Percentiles rank a stretch among this genome's conserved stretches.
phyloP scores from a whole-genome alignment of 2,113 vertebrate species.

The Thymallus thymallus region DNA sequence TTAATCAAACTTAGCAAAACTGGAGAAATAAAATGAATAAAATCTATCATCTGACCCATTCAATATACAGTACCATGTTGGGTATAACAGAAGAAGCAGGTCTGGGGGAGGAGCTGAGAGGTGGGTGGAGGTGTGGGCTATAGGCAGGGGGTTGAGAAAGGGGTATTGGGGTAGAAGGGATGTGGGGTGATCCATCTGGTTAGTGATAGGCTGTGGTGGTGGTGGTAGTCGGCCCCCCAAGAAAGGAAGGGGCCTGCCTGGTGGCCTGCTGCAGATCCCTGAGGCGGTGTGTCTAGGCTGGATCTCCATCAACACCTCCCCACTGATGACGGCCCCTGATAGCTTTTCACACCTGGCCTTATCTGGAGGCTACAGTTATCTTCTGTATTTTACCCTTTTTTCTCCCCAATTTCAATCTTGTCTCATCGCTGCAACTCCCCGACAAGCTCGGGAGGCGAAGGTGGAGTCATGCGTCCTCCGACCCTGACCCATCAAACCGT shows the following conservation, averaged over 20 bases:
- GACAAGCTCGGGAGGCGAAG: too few species aligned
- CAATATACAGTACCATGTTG: too few species aligned
- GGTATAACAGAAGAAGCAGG: not conserved
- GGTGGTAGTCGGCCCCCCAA: not conserved
- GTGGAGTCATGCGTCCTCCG: too few species aligned
- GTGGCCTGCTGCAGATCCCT: conserved; percentile 15
- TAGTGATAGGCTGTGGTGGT: too few species aligned
- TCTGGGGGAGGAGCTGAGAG: conserved; percentile 11
- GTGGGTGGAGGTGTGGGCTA: not conserved
- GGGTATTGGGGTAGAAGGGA: not conserved
- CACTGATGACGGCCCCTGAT: conserved; percentile 44
- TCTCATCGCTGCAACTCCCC: too few species aligned
- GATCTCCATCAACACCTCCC: conserved; percentile 70
- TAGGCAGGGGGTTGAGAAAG: not conserved
- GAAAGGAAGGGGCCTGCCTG: conserved; percentile 1
- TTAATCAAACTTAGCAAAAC: too few species aligned
- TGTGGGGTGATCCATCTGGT: too few species aligned
- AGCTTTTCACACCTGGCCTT: conserved; percentile 65
- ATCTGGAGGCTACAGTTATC: conserved; percentile 48
- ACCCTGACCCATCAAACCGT: too few species aligned
- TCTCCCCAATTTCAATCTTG: too few species aligned
- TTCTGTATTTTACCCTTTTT: too few species aligned
- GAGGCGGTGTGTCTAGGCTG: conserved; percentile 39
- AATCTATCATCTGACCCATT: too few species aligned
- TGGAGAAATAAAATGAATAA: too few species aligned